Conservation (phyloP, 2,888 invertebrate species). For the Cremastinae sp. region DNA sequence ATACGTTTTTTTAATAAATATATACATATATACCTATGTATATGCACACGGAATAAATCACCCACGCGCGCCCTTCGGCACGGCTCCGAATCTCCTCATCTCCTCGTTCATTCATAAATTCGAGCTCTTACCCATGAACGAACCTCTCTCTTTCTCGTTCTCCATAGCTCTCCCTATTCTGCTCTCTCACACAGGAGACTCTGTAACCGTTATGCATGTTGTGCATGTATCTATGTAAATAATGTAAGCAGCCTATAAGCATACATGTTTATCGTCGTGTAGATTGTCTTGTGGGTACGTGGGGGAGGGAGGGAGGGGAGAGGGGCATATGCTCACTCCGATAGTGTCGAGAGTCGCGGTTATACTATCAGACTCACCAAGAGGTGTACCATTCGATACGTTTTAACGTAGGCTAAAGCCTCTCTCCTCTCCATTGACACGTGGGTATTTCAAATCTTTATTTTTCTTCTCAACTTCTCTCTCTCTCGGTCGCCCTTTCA, state of each 20-base stretch:
- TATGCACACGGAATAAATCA: conserved; percentile 45
- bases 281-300: too few species aligned
- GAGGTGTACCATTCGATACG: not conserved
- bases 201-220: not conserved
- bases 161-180: conserved; percentile 24
- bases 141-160: conserved; percentile 42
- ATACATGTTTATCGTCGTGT: too few species aligned
- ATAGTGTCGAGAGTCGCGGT: too few species aligned
- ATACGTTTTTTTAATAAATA: conserved; percentile 11
- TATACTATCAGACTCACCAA: too few species aligned
- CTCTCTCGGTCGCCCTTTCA: conserved; percentile 51
- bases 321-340: too few species aligned
- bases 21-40: not conserved
- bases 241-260: too few species aligned
- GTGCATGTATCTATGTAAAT: not conserved
- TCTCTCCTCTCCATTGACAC: conserved; percentile 15
- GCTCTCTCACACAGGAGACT: too few species aligned
- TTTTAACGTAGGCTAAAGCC: conserved; percentile 44
- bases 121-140: conserved; percentile 55
- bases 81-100: conserved; percentile 71
- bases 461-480: conserved; percentile 10
- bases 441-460: conserved; percentile 27
- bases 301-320: too few species aligned
- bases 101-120: conserved; percentile 68
- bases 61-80: conserved; percentile 66